Evolutionary conservation across 2,888 invertebrate species (phyloP).

Genomic region (Ceramica pisi): DNA sequence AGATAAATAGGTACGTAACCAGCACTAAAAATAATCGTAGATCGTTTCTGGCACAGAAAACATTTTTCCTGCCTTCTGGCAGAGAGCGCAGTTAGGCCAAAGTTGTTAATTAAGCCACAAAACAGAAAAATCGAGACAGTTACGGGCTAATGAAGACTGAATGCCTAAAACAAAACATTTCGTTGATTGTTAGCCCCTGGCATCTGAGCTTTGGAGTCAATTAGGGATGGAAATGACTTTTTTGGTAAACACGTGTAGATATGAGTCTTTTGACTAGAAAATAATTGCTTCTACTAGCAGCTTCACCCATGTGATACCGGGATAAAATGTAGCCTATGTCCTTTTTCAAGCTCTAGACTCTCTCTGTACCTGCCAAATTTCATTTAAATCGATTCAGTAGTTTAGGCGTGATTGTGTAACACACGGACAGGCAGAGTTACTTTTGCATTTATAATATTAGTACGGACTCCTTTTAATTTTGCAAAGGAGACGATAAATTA

Average conservation of each 20-base stretch:
- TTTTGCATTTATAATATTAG: no score
- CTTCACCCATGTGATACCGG: no score
- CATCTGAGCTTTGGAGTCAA: slow-evolving; percentile 24
- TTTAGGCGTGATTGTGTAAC: no score
- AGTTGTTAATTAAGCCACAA: slow-evolving; percentile 54
- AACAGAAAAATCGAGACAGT: slow-evolving; percentile 49
- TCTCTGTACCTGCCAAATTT: no score
- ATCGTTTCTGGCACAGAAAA: slow-evolving; percentile 18
- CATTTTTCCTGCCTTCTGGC: slow-evolving; percentile 1
- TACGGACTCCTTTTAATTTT: background rate
- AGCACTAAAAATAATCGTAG: background rate
- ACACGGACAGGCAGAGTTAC: no score
- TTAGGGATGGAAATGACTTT: slow-evolving; percentile 31
- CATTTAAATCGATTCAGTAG: no score
- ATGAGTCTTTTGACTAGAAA: background rate
- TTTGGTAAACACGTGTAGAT: background rate
- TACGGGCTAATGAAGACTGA: slow-evolving; percentile 56
- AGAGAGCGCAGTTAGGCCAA: slow-evolving; percentile 24
- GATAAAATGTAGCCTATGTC: no score
- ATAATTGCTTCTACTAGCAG: no score
- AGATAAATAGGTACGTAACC: background rate
- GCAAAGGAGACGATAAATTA: background rate
- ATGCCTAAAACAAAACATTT: slow-evolving; percentile 45
- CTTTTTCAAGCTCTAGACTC: no score
- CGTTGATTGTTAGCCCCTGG: slow-evolving; percentile 41